Percentiles rank a stretch among this genome's conserved stretches.
These are phyloP conservation scores for Leptura quadrifasciata DNA, from an alignment of 2,888 invertebrate species.

Conservation along the genomic window DNA sequence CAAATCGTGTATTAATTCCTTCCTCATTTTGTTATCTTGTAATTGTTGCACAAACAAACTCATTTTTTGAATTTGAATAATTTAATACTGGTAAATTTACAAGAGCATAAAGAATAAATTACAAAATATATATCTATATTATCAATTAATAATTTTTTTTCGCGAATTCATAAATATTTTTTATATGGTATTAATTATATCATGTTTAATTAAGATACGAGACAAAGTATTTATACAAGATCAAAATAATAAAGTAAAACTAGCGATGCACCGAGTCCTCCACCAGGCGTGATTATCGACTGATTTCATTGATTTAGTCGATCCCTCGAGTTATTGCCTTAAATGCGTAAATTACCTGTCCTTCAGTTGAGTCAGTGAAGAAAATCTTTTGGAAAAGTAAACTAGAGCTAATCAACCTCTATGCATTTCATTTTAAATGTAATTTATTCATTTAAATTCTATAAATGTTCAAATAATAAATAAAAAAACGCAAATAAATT, in stretches of 20 bases:
- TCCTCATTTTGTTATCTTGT: neutral
- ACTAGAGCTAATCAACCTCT: too few relatives aligned
- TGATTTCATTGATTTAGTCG: too few relatives aligned
- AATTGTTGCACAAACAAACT: neutral
- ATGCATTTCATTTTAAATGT: too few relatives aligned
- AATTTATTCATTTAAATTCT: too few relatives aligned
- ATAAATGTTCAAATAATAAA: too few relatives aligned
- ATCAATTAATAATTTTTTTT: neutral
- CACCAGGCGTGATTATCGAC: too few relatives aligned
- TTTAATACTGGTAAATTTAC: constrained; percentile 1
- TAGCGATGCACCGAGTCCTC: too few relatives aligned
- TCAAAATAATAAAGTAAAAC: neutral
- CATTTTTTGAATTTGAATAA: neutral
- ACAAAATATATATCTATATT: neutral
- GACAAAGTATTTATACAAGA: neutral
- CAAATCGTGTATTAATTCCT: neutral
- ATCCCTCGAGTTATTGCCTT: too few relatives aligned
- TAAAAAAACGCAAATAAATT: too few relatives aligned
- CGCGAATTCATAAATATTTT: neutral
- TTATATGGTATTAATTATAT: neutral
- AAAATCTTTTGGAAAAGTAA: too few relatives aligned
- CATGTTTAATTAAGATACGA: neutral
- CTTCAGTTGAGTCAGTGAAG: too few relatives aligned
- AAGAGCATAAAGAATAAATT: neutral
- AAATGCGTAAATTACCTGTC: too few relatives aligned